Conservation (phyloP, 2,113 vertebrate species). For the Ploceus nigricollis region DNA sequence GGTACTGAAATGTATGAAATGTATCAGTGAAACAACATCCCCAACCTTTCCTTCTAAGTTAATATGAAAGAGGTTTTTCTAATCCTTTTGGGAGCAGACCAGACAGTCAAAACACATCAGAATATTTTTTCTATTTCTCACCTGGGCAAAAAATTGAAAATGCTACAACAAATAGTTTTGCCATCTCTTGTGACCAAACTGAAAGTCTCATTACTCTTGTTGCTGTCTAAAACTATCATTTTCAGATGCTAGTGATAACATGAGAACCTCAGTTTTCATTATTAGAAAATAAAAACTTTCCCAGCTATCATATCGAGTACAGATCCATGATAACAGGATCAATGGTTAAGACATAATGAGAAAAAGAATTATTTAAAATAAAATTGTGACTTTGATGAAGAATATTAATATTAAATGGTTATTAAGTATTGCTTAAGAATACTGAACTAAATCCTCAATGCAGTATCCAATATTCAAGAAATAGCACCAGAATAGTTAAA, state of each 20-base stretch:
- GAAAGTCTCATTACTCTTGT: conserved; percentile 35
- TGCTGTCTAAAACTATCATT: conserved; percentile 5
- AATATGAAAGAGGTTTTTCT: background rate
- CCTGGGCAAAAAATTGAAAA: conserved; percentile 28
- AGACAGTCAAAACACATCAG: conserved; percentile 16
- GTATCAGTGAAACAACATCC: background rate
- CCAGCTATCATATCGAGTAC: background rate
- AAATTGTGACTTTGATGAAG: conserved; percentile 17
- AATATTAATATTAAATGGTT: conserved; percentile 8
- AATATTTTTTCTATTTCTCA: conserved; percentile 28
- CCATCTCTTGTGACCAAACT: background rate
- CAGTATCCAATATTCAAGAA: background rate
- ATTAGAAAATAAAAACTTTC: conserved; percentile 18
- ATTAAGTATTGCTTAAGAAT: background rate
- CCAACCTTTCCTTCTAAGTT: background rate
- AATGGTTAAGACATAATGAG: background rate
- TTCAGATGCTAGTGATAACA: background rate
- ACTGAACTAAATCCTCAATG: background rate
- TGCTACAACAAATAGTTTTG: conserved; percentile 4
- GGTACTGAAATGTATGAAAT: background rate
- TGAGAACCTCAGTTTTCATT: conserved; percentile 2
- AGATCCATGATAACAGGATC: background rate
- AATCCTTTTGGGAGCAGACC: background rate
- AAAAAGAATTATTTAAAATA: background rate
- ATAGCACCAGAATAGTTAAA: background rate